Percentiles rank a stretch among this genome's conserved stretches.
Evolutionary conservation across 2,113 vertebrate genomes (phyloP).

Genomic region (Oreochromis niloticus): DNA sequence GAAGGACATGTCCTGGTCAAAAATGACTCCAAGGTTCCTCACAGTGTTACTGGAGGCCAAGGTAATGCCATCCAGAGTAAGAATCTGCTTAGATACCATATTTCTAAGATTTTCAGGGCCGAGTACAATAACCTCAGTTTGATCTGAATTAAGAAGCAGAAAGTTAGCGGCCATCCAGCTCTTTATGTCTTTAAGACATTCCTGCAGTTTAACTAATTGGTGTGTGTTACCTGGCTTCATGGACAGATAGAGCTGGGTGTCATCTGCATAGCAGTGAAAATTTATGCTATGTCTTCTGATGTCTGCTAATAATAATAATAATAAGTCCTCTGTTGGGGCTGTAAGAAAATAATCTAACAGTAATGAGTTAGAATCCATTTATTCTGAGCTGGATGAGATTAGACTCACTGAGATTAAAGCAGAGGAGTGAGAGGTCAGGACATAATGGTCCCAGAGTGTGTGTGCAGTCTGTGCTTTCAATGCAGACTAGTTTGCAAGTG

Average conservation of each 20-base stretch:
- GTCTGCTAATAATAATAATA: not conserved
- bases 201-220: not conserved
- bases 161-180: accelerated
- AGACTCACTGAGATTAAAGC: not conserved
- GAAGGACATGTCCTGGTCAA: not conserved
- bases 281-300: not conserved
- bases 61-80: not conserved
- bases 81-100: accelerated
- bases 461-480: not conserved
- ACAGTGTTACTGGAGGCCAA: not conserved
- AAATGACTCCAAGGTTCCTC: not conserved
- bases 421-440: not conserved
- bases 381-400: not conserved
- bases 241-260: not conserved
- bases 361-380: not conserved
- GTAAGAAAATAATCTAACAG: not conserved
- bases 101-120: accelerated
- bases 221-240: not conserved
- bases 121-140: not conserved
- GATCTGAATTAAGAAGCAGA: accelerated
- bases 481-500: not conserved
- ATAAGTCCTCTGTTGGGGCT: not conserved
- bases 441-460: not conserved
- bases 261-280: not conserved
- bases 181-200: not conserved